Percentiles rank a stretch among this genome's conserved stretches.
Conservation (phyloP, 2,888 invertebrate genomes). For the Macaria notata region DNA sequence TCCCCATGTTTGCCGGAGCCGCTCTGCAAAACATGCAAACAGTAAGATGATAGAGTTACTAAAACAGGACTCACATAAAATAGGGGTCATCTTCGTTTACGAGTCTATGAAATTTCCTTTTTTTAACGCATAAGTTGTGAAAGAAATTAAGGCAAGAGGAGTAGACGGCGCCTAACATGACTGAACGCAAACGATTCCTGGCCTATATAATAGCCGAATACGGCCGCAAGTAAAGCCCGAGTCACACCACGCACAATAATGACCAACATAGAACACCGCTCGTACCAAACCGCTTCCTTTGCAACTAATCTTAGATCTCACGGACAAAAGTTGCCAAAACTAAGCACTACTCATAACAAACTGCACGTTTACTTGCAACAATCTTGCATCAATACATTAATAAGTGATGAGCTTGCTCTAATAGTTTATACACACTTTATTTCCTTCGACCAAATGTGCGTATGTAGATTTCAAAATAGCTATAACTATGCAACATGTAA, state of each 20-base stretch:
- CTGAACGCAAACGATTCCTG: slow-evolving; percentile 3
- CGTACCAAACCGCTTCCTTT: no score
- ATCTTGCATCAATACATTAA: no score
- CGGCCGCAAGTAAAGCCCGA: slow-evolving; percentile 1
- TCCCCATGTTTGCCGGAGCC: slow-evolving; percentile 39
- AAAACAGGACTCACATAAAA: slow-evolving; percentile 25
- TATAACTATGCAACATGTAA: no score
- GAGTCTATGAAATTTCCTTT: slow-evolving; percentile 11
- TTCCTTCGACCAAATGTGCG: no score
- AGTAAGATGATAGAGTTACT: slow-evolving; percentile 5
- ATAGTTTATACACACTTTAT: no score
- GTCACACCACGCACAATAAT: slow-evolving; percentile 1
- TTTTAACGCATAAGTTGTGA: slow-evolving; percentile 16
- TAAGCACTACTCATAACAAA: no score
- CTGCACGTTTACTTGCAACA: no score
- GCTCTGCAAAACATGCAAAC: slow-evolving; percentile 38
- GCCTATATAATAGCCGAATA: slow-evolving; percentile 3
- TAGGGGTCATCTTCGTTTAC: slow-evolving; percentile 16
- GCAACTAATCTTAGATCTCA: no score
- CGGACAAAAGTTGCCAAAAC: no score
- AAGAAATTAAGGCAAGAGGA: slow-evolving; percentile 21
- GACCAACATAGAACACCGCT: not conserved
- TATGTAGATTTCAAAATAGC: no score
- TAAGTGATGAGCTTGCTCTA: no score
- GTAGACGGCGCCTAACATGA: slow-evolving; percentile 25